These are phyloP conservation scores for Spongilla lacustris DNA, from an alignment of 37 sponge, comb jelly and placozoan genomes.

Conservation along the genomic window DNA sequence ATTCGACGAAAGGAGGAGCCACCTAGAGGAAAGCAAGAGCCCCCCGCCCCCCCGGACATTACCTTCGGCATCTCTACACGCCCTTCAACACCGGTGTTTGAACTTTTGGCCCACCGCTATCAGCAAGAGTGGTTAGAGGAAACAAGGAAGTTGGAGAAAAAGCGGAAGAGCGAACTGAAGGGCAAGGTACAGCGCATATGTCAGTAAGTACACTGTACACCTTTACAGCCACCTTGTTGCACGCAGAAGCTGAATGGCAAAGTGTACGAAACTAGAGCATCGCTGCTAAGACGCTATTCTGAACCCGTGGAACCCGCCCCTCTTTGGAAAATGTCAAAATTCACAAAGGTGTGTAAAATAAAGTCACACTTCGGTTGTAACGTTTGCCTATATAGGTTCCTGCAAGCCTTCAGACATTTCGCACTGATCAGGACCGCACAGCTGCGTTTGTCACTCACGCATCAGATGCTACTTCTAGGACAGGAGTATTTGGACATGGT, in stretches of 20 bases:
- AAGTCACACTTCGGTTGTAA: no score
- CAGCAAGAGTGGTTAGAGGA: constrained; percentile 82
- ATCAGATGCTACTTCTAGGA: constrained; percentile 69
- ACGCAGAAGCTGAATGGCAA: constrained; percentile 61
- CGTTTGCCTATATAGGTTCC: constrained; percentile 45
- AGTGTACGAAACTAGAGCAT: constrained; percentile 81
- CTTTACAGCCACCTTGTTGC: background rate
- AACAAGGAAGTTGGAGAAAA: constrained; percentile 45
- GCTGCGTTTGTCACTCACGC: constrained; percentile 68
- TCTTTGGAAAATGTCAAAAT: constrained; percentile 78
- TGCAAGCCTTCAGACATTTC: constrained; percentile 64
- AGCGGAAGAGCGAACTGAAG: constrained; percentile 26
- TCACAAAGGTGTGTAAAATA: constrained; percentile 67
- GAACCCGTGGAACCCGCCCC: constrained; percentile 82
- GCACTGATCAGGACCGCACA: constrained; percentile 51
- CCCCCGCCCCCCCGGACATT: constrained; percentile 56
- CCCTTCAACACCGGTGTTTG: constrained; percentile 89
- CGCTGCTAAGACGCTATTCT: constrained; percentile 67
- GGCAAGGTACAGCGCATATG: constrained; percentile 67
- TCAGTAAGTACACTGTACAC: background rate
- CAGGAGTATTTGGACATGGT: constrained; percentile 79
- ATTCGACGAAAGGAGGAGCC: constrained; percentile 55
- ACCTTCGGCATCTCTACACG: constrained; percentile 87
- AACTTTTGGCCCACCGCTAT: constrained; percentile 81
- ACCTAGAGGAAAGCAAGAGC: background rate